phyloP scores from a whole-genome alignment of 1,140 invertebrate species.

The Brachionus asplanchnoidis region DNA sequence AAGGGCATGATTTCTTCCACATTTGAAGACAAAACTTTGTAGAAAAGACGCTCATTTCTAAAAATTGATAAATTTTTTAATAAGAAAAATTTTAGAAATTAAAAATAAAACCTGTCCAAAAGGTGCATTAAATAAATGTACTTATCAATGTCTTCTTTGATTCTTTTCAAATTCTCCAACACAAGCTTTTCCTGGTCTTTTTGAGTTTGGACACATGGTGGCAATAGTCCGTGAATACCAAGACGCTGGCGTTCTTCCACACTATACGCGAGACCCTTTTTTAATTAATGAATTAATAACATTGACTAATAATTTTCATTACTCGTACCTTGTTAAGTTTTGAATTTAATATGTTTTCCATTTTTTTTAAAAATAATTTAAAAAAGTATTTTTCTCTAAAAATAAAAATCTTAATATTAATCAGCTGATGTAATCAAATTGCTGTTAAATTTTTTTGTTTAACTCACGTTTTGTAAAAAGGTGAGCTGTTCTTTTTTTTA shows the following conservation, averaged over 20 bases:
- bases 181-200: slow-evolving; percentile 82
- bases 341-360: slow-evolving; percentile 19
- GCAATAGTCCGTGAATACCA: slow-evolving; percentile 86
- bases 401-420: not conserved
- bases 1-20: slow-evolving; percentile 87
- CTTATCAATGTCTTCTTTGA: slow-evolving; percentile 78
- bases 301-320: not conserved
- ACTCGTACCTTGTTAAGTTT: not conserved
- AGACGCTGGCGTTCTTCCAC: slow-evolving; percentile 81
- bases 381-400: not conserved
- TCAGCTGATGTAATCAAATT: not conserved
- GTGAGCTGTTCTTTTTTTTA: not conserved
- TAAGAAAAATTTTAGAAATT: too few relatives aligned
- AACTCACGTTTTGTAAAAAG: not conserved
- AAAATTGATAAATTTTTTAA: not conserved
- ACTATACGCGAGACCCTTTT: slow-evolving; percentile 80
- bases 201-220: slow-evolving; percentile 82
- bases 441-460: not conserved
- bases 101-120: not conserved
- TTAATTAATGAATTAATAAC: not conserved
- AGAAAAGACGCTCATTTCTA: slow-evolving; percentile 67
- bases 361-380: not conserved
- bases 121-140: slow-evolving; percentile 64
- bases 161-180: slow-evolving; percentile 76
- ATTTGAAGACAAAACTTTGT: slow-evolving; percentile 81